phyloP scores from a whole-genome alignment of 2,888 invertebrate genomes.

The Anthophora plumipes region DNA sequence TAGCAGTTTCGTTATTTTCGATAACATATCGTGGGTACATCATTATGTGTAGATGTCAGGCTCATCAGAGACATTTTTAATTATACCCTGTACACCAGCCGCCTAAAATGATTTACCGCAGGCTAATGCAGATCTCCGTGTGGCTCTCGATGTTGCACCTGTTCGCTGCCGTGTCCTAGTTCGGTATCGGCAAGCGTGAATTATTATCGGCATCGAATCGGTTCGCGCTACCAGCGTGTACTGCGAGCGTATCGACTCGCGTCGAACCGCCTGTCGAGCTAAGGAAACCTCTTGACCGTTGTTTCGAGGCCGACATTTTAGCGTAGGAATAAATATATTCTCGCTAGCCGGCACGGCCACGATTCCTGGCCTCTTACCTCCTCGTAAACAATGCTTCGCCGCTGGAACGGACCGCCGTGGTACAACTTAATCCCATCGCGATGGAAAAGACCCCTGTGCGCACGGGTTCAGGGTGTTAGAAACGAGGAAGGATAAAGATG shows the following conservation, averaged over 20 bases:
- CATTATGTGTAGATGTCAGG: no score
- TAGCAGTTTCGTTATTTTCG: no score
- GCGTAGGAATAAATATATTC: constrained; percentile 23
- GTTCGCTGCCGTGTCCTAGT: constrained; percentile 33
- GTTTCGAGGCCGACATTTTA: constrained; percentile 12
- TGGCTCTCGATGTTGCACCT: constrained; percentile 30
- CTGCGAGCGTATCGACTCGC: background rate
- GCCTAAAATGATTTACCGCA: background rate
- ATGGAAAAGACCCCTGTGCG: constrained; percentile 19
- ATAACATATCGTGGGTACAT: no score
- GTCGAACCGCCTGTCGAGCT: background rate
- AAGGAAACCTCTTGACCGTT: background rate
- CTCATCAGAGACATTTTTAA: background rate
- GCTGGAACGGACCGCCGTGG: background rate
- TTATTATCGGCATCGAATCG: constrained; percentile 46
- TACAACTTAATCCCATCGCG: constrained; percentile 51
- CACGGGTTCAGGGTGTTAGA: constrained; percentile 2
- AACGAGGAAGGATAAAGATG: background rate
- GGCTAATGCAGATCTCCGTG: constrained; percentile 17
- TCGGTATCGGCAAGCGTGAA: constrained; percentile 44
- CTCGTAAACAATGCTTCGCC: constrained; percentile 40
- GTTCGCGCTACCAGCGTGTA: constrained; percentile 16
- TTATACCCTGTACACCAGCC: background rate
- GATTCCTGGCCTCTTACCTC: constrained; percentile 37
- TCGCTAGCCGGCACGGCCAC: constrained; percentile 14